A percentile compares a stretch with the other conserved stretches of the same genome.
phyloP scores from a whole-genome alignment of 2,113 vertebrate species.

The Ceyx melanurus region DNA sequence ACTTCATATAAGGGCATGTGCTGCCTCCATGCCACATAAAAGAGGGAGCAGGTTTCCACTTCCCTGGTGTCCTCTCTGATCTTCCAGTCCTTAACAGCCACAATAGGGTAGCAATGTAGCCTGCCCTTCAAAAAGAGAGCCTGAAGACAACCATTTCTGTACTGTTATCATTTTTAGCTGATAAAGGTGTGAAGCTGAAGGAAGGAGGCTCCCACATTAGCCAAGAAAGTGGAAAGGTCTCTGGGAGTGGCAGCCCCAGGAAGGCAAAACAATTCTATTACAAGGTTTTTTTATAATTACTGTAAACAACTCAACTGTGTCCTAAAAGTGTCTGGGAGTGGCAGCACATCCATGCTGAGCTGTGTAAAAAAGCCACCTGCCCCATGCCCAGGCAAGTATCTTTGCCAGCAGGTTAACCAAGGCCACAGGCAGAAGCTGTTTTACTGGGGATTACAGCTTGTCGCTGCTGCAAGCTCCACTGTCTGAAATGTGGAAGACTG shows the following conservation, averaged over 20 bases:
- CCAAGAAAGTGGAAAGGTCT: slow-evolving; percentile 21
- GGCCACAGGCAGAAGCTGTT: slow-evolving; percentile 2
- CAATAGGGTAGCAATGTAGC: background rate
- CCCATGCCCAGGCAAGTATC: slow-evolving; percentile 37
- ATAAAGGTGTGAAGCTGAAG: background rate
- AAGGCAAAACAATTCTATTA: background rate
- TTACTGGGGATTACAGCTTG: background rate
- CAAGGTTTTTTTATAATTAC: background rate
- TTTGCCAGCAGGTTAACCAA: slow-evolving; percentile 31
- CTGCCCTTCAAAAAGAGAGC: background rate
- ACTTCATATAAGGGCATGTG: background rate
- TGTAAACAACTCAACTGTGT: slow-evolving; percentile 14
- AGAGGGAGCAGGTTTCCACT: background rate
- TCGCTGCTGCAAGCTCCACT: background rate
- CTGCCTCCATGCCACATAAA: background rate
- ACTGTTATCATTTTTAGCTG: background rate
- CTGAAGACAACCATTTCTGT: background rate
- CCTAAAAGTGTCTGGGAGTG: slow-evolving; percentile 38
- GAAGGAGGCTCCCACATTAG: background rate
- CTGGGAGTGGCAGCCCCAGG: background rate
- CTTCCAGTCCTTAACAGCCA: background rate
- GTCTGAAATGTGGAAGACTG: background rate
- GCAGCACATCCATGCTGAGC: slow-evolving; percentile 22
- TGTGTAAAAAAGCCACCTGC: slow-evolving; percentile 8
- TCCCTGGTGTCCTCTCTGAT: background rate